Evolutionary conservation across 2,797 vertebrate genomes (phyloP), one percentile per base, ranked within the genome.

Genomic region (Coilia nasus): DNA sequence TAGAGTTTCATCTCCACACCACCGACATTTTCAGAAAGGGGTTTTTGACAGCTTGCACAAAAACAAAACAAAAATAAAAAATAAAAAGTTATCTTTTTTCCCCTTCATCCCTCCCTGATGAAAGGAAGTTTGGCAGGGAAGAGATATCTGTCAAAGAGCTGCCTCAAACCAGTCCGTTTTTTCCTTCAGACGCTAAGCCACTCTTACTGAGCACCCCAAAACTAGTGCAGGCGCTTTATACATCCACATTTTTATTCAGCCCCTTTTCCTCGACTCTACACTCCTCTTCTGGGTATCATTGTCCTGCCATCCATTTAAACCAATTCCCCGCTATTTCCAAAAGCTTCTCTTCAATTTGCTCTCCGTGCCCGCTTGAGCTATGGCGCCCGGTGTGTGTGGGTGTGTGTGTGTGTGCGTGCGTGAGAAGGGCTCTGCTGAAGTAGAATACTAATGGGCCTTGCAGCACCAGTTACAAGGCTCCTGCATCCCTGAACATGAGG

Each of bases 341-440:
- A 71, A 71, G 25, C 25, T 71, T 71, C 62, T 71, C 28, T 71
- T 71, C 25, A 11, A 35, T 71, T 71, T 71, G 64, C 17, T 71
- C 64, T 35, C 14, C 15, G 25, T 28, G 19, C 25, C 60, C n/a
- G n/a, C n/a, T n/a, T n/a, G n/a, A n/a, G n/a, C n/a, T n/a, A n/a
- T n/a, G n/a, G n/a, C n/a, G n/a, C n/a, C n/a, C n/a, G n/a, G n/a
- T n/a, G n/a, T 54, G 50, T 54, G 50, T 54, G 50, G 1, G 50
- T 54, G 50, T 54, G 50, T 54, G 50, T 54, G 2, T 54, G 50
- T 54, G 50, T 54, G 50, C 1, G 50, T 54, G 50, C 9, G 50
- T 54, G 50, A 5, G n/a, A 62, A 15, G 71, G 17, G 31, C 71
- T 21, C 17, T 78, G 71, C 71, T 78, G 71, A 44, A 44, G 71